Base-by-base conservation (phyloP, 2,888 invertebrate species). In the Halictus ligatus region DNA sequence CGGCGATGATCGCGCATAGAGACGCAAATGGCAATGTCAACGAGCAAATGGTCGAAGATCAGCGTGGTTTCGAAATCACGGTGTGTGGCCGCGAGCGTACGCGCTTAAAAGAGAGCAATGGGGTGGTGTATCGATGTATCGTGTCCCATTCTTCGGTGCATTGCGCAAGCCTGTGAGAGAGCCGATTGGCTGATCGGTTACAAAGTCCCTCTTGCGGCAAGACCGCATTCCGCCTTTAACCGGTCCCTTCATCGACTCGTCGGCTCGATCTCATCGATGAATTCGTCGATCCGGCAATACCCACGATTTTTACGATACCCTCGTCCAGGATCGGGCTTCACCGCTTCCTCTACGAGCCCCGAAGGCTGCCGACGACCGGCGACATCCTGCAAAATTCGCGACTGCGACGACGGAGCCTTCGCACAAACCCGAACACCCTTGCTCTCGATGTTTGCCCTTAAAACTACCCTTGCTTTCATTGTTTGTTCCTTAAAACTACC, bases 181-280 rank as follows among this genome's bases (percentile, higher is more conserved):
- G 79, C 60, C 84, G 89, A 88, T 89, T 87, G 86, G 84, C 89
- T 84, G 93, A 94, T 94, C 92, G 89, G 91, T 94, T 93, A 92
- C 93, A 93, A 93, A 92, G 92, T 93, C 90, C 81, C 85, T 92
- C 90, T 92, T 92, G 93, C 91, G 92, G 92, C 92, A 89, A 91
- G 92, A 93, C 94, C 92, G 89, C 94, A 94, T 94, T 94, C 93
- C 92, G 89, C 80, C 86, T 92, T 93, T 91, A 93, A 94, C 92
- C 92, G 92, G 90, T 92, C 92, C 91, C 91, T 88, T 91, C 88
- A 78, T 86, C 89, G 85, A 84, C 85, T 88, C 90, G 90, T 91
- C 89, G 91, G 89, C 84, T 91, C 90, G 85, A 89, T 90, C 88
- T 89, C 89, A 86, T 91, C 91, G 89, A 89, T 89, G 89, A 91